Evolutionary conservation across 2,888 invertebrate species (phyloP).

Genomic region (Acanthacorydalis orientalis): DNA sequence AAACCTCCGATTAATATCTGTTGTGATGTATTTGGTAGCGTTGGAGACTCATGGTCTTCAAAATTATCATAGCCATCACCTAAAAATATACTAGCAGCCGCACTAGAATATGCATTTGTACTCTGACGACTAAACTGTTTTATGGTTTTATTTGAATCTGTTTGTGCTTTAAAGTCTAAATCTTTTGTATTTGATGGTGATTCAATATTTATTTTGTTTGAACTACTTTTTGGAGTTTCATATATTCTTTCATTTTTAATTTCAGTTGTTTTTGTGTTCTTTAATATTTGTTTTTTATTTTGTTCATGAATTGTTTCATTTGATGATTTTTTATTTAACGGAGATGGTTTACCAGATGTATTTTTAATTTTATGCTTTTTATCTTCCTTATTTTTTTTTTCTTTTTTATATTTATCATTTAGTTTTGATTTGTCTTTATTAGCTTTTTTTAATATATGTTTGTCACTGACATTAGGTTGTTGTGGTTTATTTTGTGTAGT

Average conservation of each 20-base stretch:
- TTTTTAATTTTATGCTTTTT: conserved; percentile 2
- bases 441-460: background rate
- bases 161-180: conserved; percentile 19
- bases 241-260: background rate
- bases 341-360: conserved; percentile 12
- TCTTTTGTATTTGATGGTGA: conserved; percentile 13
- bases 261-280: background rate
- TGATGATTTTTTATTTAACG: conserved; percentile 10
- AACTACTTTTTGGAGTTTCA: conserved; percentile 4
- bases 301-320: background rate
- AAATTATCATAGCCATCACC: no score
- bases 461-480: background rate
- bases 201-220: conserved; percentile 14
- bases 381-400: conserved; percentile 7
- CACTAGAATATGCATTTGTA: no score
- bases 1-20: no score
- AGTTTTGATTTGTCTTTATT: background rate
- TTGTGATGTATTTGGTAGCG: no score
- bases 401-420: conserved; percentile 4
- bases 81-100: no score
- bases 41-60: no score
- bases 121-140: no score
- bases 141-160: background rate
- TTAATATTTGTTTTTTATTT: no score
- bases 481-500: no score